Base-by-base conservation (phyloP, 1,140 invertebrate genomes). In the Dryas iulia region DNA sequence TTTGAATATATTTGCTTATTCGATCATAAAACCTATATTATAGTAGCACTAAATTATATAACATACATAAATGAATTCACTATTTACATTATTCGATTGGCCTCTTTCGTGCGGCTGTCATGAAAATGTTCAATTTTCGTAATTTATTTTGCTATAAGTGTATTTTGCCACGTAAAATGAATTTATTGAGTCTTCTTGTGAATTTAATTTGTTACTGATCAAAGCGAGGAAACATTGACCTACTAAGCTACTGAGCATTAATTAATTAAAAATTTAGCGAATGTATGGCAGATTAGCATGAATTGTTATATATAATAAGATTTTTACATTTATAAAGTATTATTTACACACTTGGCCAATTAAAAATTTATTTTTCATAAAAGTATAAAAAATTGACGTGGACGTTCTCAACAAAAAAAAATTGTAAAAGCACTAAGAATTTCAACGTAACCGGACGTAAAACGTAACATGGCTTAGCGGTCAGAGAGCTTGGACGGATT, bases 1-100 rank as follows among this genome's bases (percentile, higher is more conserved):
- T n/a, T n/a, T n/a, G n/a, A n/a, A n/a, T n/a, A n/a, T n/a, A n/a
- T n/a, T n/a, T n/a, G n/a, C n/a, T n/a, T n/a, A n/a, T n/a, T n/a
- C n/a, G n/a, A n/a, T n/a, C n/a, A n/a, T n/a, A n/a, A n/a, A n/a
- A n/a, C n/a, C n/a, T n/a, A n/a, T n/a, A n/a, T n/a, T n/a, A n/a
- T n/a, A n/a, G n/a, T n/a, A n/a, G n/a, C 33, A 18, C 33, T 39
- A 39, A 39, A 7, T 14, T 2, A 39, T 0, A 18, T 39, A n/a
- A 39, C 12, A 39, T 39, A 12, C 33, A 39, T 5, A 39, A 65
- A 65, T 70, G 28, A 70, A 65, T 30, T 14, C 47, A 23, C 10
- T 56, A 70, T 71, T 71, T 71, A 66, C 62, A 59, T 62, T 57
- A 61, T 71, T 66, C 30, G 53, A 57, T 71, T 61, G 26, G 18